Conservation (phyloP, 2,888 invertebrate genomes). For the Helleia helle region DNA sequence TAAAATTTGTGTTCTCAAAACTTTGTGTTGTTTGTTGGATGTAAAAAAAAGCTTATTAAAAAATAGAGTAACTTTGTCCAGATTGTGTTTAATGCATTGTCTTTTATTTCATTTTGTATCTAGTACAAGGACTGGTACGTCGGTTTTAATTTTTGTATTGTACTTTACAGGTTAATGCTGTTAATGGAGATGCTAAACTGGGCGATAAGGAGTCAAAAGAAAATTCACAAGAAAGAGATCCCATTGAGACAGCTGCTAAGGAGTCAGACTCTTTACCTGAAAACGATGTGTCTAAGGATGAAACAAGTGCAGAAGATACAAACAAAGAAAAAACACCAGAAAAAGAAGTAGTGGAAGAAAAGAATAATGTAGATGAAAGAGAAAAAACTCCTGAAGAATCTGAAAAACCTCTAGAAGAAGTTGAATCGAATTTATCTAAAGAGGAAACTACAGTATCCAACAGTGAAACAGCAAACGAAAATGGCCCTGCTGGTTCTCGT, state of each 20-base stretch:
- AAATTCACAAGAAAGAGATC: slow-evolving; percentile 33
- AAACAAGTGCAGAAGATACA: slow-evolving; percentile 17
- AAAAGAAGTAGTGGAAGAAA: slow-evolving; percentile 24
- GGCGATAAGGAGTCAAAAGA: slow-evolving; percentile 38
- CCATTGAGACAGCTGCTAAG: slow-evolving; percentile 27
- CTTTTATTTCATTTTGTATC: too few relatives aligned
- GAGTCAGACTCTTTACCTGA: slow-evolving; percentile 21
- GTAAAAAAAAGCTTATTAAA: too few relatives aligned
- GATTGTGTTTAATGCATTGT: too few relatives aligned
- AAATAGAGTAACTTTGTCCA: too few relatives aligned
- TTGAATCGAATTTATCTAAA: slow-evolving; percentile 34
- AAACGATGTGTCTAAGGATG: slow-evolving; percentile 20
- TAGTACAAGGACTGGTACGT: too few relatives aligned
- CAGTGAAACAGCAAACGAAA: slow-evolving; percentile 46
- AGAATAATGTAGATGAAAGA: slow-evolving; percentile 30
- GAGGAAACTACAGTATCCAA: slow-evolving; percentile 47
- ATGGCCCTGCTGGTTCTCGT: slow-evolving; percentile 57
- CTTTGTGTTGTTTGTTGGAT: too few relatives aligned
- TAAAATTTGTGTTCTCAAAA: too few relatives aligned
- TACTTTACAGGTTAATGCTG: slow-evolving; percentile 36
- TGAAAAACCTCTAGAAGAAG: slow-evolving; percentile 23
- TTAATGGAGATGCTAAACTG: slow-evolving; percentile 47
- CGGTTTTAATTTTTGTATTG: too few relatives aligned
- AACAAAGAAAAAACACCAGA: slow-evolving; percentile 24
- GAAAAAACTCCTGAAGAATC: slow-evolving; percentile 37